A percentile compares a stretch with the other conserved stretches of the same genome.
Conservation (phyloP, 2,113 vertebrate genomes). For the Lasiurus cinereus region DNA sequence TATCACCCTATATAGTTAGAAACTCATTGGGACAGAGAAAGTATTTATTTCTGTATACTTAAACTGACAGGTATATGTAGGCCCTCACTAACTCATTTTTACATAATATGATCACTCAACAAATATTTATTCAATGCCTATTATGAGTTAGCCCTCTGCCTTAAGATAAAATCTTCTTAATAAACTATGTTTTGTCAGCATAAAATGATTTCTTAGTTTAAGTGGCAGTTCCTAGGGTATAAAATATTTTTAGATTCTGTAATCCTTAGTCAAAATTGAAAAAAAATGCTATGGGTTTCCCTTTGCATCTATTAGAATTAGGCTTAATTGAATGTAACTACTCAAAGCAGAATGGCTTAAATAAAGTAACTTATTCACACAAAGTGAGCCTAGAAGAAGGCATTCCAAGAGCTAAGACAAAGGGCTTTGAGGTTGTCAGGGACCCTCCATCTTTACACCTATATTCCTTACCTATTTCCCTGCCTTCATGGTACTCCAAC, state of each 20-base stretch:
- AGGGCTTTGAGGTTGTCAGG: background rate
- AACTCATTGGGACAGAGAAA: background rate
- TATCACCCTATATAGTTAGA: background rate
- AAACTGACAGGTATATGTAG: background rate
- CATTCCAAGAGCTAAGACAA: background rate
- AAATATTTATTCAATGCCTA: slow-evolving; percentile 2
- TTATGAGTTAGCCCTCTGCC: background rate
- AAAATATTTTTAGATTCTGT: background rate
- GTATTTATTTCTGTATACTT: background rate
- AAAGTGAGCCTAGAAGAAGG: background rate
- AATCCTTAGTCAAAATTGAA: background rate
- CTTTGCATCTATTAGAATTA: background rate
- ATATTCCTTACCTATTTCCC: background rate
- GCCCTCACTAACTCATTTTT: background rate
- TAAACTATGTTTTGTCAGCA: background rate
- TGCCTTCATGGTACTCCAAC: too few relatives aligned
- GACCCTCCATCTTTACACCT: background rate
- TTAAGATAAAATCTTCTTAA: background rate
- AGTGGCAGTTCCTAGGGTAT: background rate
- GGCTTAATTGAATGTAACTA: background rate
- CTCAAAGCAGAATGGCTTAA: background rate
- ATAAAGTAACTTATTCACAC: background rate
- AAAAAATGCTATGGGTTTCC: background rate
- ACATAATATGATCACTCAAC: background rate
- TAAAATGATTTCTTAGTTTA: slow-evolving; percentile 22